Conservation (phyloP, 2,888 invertebrate genomes). For the Sylvicola cinctus region DNA sequence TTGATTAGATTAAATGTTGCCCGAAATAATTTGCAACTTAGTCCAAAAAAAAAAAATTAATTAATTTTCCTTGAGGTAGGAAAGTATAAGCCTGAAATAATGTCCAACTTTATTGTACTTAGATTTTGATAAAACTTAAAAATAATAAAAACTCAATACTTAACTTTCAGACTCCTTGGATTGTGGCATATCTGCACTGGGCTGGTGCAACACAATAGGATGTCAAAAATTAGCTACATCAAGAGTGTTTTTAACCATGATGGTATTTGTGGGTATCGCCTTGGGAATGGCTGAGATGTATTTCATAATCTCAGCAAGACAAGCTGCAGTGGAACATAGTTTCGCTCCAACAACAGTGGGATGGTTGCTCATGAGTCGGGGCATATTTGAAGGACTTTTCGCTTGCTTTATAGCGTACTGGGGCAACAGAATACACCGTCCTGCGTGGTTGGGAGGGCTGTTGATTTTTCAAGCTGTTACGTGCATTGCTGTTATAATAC, state of each 20-base stretch:
- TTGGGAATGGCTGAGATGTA: conserved; percentile 28
- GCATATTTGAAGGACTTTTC: conserved; percentile 30
- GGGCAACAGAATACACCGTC: conserved; percentile 35
- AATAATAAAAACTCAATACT: too few relatives aligned
- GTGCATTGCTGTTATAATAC: conserved; percentile 30
- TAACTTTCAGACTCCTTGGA: conserved; percentile 23
- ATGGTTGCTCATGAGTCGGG: conserved; percentile 34
- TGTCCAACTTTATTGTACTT: too few relatives aligned
- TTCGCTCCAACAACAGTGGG: conserved; percentile 25
- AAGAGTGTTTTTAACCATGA: conserved; percentile 24
- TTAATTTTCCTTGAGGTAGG: too few relatives aligned
- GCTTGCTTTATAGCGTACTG: conserved; percentile 33
- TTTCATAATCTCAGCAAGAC: conserved; percentile 29
- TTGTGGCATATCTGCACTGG: conserved; percentile 27
- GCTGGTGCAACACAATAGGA: conserved; percentile 25
- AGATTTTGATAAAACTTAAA: too few relatives aligned
- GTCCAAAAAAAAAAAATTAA: too few relatives aligned
- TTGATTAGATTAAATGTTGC: too few relatives aligned
- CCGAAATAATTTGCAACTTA: too few relatives aligned
- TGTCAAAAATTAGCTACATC: conserved; percentile 28
- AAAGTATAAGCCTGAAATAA: too few relatives aligned
- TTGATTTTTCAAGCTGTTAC: conserved; percentile 31
- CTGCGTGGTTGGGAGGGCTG: conserved; percentile 34
- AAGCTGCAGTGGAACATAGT: conserved; percentile 26
- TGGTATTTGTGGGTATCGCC: conserved; percentile 21